phyloP scores from a whole-genome alignment of 2,888 invertebrate species.

The Erebia palarica region DNA sequence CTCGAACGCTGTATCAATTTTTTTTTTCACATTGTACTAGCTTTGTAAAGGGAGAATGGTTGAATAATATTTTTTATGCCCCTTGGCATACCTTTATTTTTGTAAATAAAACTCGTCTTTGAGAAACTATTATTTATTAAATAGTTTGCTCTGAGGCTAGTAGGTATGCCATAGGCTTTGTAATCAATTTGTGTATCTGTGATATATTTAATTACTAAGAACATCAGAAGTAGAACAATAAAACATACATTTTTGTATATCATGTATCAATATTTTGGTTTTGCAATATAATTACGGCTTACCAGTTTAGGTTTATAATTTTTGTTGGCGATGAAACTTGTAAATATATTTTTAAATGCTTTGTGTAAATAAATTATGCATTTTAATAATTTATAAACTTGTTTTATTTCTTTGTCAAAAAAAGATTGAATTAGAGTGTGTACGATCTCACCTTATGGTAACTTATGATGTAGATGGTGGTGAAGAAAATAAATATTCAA shows the following conservation, averaged over 20 bases:
- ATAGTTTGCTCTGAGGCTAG: neutral
- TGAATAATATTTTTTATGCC: no score
- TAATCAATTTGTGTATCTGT: neutral
- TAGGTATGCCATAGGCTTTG: neutral
- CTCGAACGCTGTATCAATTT: no score
- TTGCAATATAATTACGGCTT: neutral
- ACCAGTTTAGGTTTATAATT: neutral
- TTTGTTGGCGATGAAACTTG: neutral
- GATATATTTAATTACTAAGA: neutral
- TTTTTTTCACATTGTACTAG: no score
- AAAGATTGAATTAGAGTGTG: neutral
- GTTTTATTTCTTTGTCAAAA: neutral
- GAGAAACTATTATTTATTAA: neutral
- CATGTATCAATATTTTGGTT: neutral
- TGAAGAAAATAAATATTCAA: no score
- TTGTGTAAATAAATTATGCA: conserved; percentile 19
- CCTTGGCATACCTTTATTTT: no score
- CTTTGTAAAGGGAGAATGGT: no score
- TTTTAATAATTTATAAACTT: conserved; percentile 1
- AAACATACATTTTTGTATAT: conserved; percentile 9
- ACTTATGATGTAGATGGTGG: no score
- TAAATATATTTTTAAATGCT: neutral
- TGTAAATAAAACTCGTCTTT: neutral
- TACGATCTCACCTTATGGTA: no score
- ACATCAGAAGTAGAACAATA: neutral